Percentiles rank a stretch among this genome's conserved stretches.
Conservation (phyloP, 2,797 vertebrate genomes). For the Sebastes miniatus region DNA sequence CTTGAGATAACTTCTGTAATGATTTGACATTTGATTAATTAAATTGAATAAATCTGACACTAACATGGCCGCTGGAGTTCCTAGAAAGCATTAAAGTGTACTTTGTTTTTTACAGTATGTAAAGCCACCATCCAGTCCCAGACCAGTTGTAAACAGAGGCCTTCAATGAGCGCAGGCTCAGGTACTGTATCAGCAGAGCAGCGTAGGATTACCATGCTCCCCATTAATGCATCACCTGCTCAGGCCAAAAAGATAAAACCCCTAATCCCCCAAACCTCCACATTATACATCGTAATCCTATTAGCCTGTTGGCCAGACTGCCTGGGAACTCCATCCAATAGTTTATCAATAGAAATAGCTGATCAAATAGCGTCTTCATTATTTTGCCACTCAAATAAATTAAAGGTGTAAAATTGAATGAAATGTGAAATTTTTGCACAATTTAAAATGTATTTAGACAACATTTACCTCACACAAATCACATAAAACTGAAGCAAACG, state of each 20-base stretch:
- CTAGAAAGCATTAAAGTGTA: background rate
- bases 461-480: background rate
- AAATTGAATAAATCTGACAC: background rate
- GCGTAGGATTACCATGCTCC: slow-evolving; percentile 30
- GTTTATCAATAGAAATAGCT: background rate
- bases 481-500: background rate
- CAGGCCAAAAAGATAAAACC: slow-evolving; percentile 26
- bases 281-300: slow-evolving; percentile 29
- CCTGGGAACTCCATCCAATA: background rate
- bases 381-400: background rate
- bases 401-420: background rate
- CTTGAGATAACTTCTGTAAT: too few species aligned
- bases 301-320: background rate
- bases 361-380: background rate
- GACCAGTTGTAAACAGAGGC: slow-evolving; percentile 19
- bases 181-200: slow-evolving; percentile 24
- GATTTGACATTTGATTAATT: too few species aligned
- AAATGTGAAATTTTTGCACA: background rate
- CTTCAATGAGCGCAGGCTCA: background rate
- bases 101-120: background rate
- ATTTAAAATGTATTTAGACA: background rate
- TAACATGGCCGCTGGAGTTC: background rate
- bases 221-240: slow-evolving; percentile 19
- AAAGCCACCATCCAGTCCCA: background rate
- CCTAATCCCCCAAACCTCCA: slow-evolving; percentile 37